These are phyloP conservation scores for Nycticryphes semicollaris DNA, from an alignment of 2,113 vertebrate species.

Conservation along the genomic window DNA sequence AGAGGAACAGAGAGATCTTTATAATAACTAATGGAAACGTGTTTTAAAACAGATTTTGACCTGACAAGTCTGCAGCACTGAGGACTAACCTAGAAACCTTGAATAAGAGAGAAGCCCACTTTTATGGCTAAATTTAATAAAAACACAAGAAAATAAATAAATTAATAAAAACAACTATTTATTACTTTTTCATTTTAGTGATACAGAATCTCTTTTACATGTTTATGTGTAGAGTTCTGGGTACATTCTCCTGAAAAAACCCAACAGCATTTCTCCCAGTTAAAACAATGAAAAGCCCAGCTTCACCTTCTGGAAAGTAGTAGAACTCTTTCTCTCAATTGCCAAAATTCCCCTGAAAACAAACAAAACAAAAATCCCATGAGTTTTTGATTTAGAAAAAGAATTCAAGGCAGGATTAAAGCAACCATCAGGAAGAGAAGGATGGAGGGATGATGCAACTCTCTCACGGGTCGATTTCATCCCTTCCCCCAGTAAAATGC, in stretches of 20 bases:
- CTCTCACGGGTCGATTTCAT: fast-evolving
- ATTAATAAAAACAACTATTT: neutral
- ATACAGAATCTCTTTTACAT: neutral
- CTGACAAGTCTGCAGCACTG: neutral
- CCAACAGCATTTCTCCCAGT: neutral
- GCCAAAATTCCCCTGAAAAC: conserved; percentile 11
- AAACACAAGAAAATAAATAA: neutral
- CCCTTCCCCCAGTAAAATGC: neutral
- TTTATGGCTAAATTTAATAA: neutral
- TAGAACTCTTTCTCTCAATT: neutral
- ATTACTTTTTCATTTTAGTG: neutral
- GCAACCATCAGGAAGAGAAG: neutral
- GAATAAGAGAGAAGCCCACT: neutral
- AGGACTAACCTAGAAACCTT: neutral
- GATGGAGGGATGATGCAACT: neutral
- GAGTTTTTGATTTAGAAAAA: neutral
- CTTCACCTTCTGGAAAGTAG: too few relatives aligned
- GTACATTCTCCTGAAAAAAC: neutral
- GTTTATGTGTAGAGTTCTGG: neutral
- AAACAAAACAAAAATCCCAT: neutral
- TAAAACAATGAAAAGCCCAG: neutral
- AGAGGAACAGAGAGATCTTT: neutral
- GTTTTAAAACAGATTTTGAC: neutral
- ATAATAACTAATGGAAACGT: neutral
- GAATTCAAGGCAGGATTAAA: neutral